Base-by-base conservation (phyloP, 37 sponge, comb jelly and placozoan genomes). In the Tethya wilhelma region DNA sequence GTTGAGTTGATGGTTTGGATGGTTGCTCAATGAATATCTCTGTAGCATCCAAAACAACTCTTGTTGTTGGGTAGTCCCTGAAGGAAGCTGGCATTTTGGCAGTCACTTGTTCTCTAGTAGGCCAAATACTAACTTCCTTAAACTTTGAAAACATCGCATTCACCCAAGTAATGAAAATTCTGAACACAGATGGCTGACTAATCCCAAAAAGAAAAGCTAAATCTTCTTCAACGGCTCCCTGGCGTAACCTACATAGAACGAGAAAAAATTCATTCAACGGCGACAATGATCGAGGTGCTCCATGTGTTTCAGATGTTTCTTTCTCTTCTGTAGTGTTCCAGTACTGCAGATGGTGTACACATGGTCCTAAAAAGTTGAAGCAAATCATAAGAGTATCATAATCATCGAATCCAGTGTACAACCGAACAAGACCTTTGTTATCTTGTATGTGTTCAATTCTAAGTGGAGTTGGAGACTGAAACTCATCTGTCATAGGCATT, bases 11-110 rank as follows among this genome's bases (percentile, higher is more conserved):
- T 22, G 84, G 86, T 14, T 60, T n/a, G 4, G 71, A 8, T 38
- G 86, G 71, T 40, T 76, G 70, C 67, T 85, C 79, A 6, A 85
- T 75, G 71, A 43, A 77, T 19, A 85, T 71, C 44, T 85, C 86
- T 20, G 82, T 81, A 2, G 74, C 73, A 59, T 81, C 73, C 31
- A 81, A 33, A 37, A 81, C 29, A 53, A 71, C 78, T 45, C 79
- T 22, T 55, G 79, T 85, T 34, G 71, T 69, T 67, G 76, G 85
- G 41, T 84, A 84, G 17, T 74, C 79, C 41, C 36, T 57, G 38
- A 85, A 85, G 29, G n/a, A 14, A 11, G 60, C 42, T 17, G 86
- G 86, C 79, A 85, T 85, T n/a, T 19, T 38, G 7, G 71, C 14
- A 11, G 55, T 56, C 4, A 85, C 58, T 39, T 60, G 38, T 23